phyloP scores from a whole-genome alignment of 1,140 invertebrate species.

The Drosophila repleta region DNA sequence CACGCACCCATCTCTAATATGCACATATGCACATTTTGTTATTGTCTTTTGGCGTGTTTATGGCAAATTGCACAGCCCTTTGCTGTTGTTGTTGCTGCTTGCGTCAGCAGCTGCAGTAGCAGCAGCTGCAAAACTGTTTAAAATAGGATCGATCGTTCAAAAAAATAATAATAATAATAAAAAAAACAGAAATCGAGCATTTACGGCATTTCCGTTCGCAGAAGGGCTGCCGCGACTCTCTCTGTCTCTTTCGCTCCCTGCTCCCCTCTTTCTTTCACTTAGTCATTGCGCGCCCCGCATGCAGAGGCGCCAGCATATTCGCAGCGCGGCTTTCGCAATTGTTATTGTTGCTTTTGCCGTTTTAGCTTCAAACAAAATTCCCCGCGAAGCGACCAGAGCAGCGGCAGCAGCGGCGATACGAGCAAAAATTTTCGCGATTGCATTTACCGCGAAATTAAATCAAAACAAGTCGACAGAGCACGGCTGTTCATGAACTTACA shows the following conservation, averaged over 20 bases:
- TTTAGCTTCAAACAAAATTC: conserved; percentile 78
- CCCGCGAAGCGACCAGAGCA: conserved; percentile 68
- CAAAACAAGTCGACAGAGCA: conserved; percentile 70
- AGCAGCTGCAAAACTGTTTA: conserved; percentile 50
- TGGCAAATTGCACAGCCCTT: conserved; percentile 61
- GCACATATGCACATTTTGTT: conserved; percentile 50
- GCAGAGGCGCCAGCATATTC: conserved; percentile 54
- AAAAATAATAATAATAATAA: conserved; percentile 26
- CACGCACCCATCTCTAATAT: conserved; percentile 39
- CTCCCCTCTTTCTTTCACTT: conserved; percentile 36
- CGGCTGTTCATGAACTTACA: conserved; percentile 75
- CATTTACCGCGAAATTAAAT: conserved; percentile 80
- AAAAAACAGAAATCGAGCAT: conserved; percentile 40
- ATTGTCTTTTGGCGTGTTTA: conserved; percentile 76
- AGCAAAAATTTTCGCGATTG: conserved; percentile 71
- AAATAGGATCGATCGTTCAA: conserved; percentile 45
- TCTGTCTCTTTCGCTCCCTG: too few species aligned
- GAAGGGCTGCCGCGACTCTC: conserved; percentile 49
- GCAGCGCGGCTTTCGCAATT: conserved; percentile 17
- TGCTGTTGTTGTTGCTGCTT: conserved; percentile 55
- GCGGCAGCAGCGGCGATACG: conserved; percentile 16
- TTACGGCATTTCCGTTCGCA: conserved; percentile 65
- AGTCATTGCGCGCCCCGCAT: conserved; percentile 66
- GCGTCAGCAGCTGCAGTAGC: conserved; percentile 65
- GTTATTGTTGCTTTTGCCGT: conserved; percentile 33